These are phyloP conservation scores for Leptopilina drosophilae DNA, from an alignment of 2,888 invertebrate genomes.

Conservation along the genomic window DNA sequence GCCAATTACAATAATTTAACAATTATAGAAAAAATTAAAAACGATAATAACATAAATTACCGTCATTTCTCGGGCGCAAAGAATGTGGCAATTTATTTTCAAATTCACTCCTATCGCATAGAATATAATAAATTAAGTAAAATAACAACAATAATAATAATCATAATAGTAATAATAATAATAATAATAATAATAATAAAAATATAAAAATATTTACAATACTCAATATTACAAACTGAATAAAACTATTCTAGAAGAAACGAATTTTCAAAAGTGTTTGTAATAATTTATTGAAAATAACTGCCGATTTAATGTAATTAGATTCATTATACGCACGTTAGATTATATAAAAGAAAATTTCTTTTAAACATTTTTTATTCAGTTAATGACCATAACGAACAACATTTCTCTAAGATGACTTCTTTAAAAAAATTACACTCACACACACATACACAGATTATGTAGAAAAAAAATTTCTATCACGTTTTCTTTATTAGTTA, in stretches of 20 bases:
- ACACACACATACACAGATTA: too few relatives aligned
- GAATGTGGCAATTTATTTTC: too few relatives aligned
- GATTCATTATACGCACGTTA: background rate
- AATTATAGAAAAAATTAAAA: too few relatives aligned
- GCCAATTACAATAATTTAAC: too few relatives aligned
- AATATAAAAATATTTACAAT: too few relatives aligned
- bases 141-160: too few relatives aligned
- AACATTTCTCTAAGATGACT: conserved; percentile 21
- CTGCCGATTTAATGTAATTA: background rate
- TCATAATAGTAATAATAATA: too few relatives aligned
- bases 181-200: too few relatives aligned
- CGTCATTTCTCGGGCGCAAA: too few relatives aligned
- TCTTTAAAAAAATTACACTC: background rate
- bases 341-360: conserved; percentile 13
- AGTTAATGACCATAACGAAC: conserved; percentile 17
- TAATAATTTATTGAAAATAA: conserved; percentile 6
- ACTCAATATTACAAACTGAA: background rate
- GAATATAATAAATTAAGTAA: too few relatives aligned
- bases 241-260: background rate
- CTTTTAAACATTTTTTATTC: conserved; percentile 13
- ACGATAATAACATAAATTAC: too few relatives aligned
- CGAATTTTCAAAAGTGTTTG: background rate
- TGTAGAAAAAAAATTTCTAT: background rate
- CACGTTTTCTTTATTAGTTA: background rate
- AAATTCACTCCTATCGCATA: too few relatives aligned